Evolutionary conservation across 2,888 invertebrate genomes (phyloP).

Genomic region (Palloptera scutellata): DNA sequence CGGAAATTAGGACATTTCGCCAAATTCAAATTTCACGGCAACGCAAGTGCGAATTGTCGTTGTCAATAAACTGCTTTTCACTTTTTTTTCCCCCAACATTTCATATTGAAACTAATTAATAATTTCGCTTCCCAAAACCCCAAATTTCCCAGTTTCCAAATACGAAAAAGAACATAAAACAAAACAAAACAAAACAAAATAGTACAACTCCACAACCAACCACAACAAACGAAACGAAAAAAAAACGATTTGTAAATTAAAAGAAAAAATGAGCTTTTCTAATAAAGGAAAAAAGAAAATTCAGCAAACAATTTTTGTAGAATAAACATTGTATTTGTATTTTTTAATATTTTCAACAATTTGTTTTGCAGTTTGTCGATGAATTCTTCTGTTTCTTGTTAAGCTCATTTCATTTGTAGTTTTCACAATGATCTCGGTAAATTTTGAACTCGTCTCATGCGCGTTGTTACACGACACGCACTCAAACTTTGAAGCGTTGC

Average conservation of each 20-base stretch:
- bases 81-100: not conserved
- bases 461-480: not conserved
- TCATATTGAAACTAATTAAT: not conserved
- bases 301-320: too few relatives aligned
- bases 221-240: conserved; percentile 18
- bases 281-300: not conserved
- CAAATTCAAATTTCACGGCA: too few relatives aligned
- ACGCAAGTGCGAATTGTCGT: too few relatives aligned
- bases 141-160: not conserved
- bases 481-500: not conserved
- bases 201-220: conserved; percentile 5
- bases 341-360: too few relatives aligned
- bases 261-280: conserved; percentile 42
- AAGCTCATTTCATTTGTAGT: conserved; percentile 56
- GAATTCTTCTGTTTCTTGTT: conserved; percentile 5
- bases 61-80: not conserved
- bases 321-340: not conserved
- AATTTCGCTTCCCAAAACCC: not conserved
- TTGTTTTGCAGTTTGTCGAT: conserved; percentile 7
- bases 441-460: conserved; percentile 21
- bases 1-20: too few relatives aligned
- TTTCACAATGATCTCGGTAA: conserved; percentile 63
- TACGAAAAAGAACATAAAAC: not conserved
- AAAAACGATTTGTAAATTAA: conserved; percentile 53
- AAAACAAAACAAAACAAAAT: not conserved